Evolutionary conservation across 1,140 invertebrate genomes (phyloP), one percentile per base, ranked within the genome.

Genomic region (Notospermus geniculatus): DNA sequence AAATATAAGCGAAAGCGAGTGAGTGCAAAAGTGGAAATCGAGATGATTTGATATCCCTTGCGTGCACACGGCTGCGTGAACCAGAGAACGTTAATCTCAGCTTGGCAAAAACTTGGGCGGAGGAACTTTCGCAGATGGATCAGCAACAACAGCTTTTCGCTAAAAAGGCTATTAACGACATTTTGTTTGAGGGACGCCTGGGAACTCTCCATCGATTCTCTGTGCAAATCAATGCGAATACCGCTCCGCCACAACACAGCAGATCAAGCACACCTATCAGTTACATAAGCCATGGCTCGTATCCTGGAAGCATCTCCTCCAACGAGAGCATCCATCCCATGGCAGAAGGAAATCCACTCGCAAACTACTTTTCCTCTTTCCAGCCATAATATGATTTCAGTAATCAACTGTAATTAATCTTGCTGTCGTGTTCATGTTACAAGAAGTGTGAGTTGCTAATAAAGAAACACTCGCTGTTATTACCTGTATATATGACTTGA

Each of bases 91-190:
- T 19, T 19, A 53, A 53, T 53, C 15, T 53, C 15, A 13, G 15
- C 15, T 19, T 53, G 22, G 50, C 50, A 53, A 53, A 53, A 22
- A 23, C 50, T n/a, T 53, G 50, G 50, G 50, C 50, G 15, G 15
- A 17, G 15, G 50, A 53, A 53, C 50, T 53, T 17, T 53, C 50
- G 17, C 1, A 53, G 23, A 53, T 53, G 50, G 23, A 11, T 17
- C 50, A 13, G 50, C 15, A 23, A n/a, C 50, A 17, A 28, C 4
- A 53, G 28, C 23, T 53, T 13, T 23, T 53, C 2, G 50, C 50
- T n/a, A 53, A 53, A 23, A 4, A 53, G 50, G 50, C 50, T 53
- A 53, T 53, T 19, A 53, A 53, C 23, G 50, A 53, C 15, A 53
- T 53, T 53, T 23, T 53, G 28, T 53, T 53, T 53, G 50, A 53